phyloP scores from a whole-genome alignment of 92 coral and sea anemone genomes.

The Epizoanthus fatuus region DNA sequence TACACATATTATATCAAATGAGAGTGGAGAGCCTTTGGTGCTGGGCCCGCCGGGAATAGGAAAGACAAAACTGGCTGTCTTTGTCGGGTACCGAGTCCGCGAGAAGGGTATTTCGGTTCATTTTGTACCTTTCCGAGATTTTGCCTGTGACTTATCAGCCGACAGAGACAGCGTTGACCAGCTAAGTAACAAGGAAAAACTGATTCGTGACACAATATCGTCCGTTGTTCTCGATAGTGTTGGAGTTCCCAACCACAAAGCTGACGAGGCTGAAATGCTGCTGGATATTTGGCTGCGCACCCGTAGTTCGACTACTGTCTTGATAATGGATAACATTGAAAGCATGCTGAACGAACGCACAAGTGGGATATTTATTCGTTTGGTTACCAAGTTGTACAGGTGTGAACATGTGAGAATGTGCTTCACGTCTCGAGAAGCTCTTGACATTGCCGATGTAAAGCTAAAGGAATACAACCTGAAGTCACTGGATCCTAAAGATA shows the following conservation, averaged over 20 bases:
- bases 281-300: neutral
- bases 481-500: neutral
- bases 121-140: constrained; percentile 9
- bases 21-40: neutral
- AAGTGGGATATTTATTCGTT: neutral
- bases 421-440: neutral
- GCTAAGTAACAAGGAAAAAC: neutral
- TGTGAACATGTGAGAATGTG: neutral
- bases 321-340: constrained; percentile 16
- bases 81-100: neutral
- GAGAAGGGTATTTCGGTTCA: neutral
- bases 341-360: neutral
- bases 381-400: neutral
- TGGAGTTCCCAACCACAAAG: neutral
- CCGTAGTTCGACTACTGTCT: neutral
- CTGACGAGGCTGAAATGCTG: constrained; percentile 1
- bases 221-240: neutral
- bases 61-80: constrained; percentile 3
- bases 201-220: neutral
- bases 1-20: neutral
- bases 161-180: neutral
- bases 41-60: constrained; percentile 20
- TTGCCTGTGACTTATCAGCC: neutral
- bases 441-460: neutral
- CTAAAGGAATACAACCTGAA: neutral